Evolutionary conservation across 2,113 vertebrate species (phyloP), one percentile per base, ranked within the genome.

Genomic region (Eudyptes chrysolophus): DNA sequence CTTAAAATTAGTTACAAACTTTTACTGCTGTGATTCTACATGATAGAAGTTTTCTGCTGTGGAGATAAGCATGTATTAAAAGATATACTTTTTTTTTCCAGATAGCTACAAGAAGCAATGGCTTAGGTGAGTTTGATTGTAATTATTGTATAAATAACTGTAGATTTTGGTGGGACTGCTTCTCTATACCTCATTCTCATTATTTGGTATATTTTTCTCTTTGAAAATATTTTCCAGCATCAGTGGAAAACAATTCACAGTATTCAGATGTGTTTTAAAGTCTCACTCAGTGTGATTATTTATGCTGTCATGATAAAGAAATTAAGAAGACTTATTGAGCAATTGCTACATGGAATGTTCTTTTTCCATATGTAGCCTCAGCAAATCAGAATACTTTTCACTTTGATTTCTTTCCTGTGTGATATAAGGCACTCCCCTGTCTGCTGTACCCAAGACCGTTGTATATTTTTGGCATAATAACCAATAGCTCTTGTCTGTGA

Each of bases 111-210:
- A 71, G 92, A 96, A 96, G 54, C 52, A 89, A 77, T 87, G 42
- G 78, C 54, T 72, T 88, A 57, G 97, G 97, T 98, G 93, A 97
- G 96, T 96, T 65, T 85, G 42, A 91, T 69, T 89, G 60, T 84
- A 87, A 92, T 72, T 89, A 42, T 80, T 86, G 42, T 69, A 82
- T 36, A 72, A 92, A 78, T 89, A 77, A 92, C 13, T 46, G 24
- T 34, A 79, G 34, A 14, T 61, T 89, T 81, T 85, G 77, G 48
- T 48, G 65, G 60, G 48, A 18, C 38, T 96, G n/a, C 55, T 84
- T 89, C 87, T 91, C 10, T 81, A 34, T 42, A 62, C 11, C 16
- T 92, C 51, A 55, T 42, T 85, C 20, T 96, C 25, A 54, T 89
- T 52, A 38, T 64, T 29, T 24, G 4, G 14, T 80, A n/a, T 61